Conservation (phyloP, 2,113 vertebrate genomes). For the Puma concolor region DNA sequence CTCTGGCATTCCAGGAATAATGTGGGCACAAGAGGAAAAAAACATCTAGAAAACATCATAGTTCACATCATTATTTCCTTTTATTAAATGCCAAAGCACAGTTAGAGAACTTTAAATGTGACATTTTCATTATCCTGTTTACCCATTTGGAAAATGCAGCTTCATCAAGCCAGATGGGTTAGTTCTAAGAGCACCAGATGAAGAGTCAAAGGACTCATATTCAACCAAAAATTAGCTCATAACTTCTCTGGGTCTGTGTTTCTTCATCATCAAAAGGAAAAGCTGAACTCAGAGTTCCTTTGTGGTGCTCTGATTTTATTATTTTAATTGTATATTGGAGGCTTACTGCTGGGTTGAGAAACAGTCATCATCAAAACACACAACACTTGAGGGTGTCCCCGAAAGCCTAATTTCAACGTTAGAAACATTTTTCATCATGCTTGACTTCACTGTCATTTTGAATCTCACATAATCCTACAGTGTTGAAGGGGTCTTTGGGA, state of each 20-base stretch:
- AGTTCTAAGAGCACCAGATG: not conserved
- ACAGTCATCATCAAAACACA: not conserved
- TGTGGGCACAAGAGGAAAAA: not conserved
- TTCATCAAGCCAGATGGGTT: not conserved
- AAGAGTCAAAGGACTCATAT: not conserved
- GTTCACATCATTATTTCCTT: not conserved
- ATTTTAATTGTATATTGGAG: not conserved
- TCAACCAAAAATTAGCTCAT: not conserved
- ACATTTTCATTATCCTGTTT: not conserved
- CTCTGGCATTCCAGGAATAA: not conserved
- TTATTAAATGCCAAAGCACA: not conserved
- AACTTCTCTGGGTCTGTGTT: not conserved
- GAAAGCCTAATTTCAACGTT: not conserved
- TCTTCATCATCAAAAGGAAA: conserved; percentile 37
- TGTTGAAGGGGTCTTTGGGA: not conserved
- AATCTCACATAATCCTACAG: not conserved
- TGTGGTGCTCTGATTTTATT: not conserved
- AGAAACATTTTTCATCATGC: not conserved
- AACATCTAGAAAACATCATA: not conserved
- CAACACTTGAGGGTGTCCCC: not conserved
- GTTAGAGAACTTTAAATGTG: conserved; percentile 1
- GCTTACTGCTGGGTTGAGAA: not conserved
- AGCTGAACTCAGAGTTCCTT: not conserved
- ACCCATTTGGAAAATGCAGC: not conserved
- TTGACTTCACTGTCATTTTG: not conserved